Evolutionary conservation across 2,113 vertebrate genomes (phyloP).

Genomic region (Maccullochella peelii): DNA sequence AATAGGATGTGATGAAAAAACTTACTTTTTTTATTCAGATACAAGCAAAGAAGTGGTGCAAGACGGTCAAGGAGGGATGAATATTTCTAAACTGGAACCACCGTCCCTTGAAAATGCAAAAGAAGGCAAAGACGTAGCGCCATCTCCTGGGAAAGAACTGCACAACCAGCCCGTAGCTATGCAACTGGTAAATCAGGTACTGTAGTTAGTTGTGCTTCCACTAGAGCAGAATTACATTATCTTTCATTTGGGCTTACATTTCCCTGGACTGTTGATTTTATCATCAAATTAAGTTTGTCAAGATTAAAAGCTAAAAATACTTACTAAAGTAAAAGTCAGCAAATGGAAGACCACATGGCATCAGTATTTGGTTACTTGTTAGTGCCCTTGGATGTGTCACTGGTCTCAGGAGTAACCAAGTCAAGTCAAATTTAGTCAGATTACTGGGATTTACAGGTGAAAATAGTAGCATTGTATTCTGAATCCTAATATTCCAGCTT

Average conservation of each 20-base stretch:
- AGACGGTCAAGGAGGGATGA: slow-evolving; percentile 34
- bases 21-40: slow-evolving; percentile 37
- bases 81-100: slow-evolving; percentile 64
- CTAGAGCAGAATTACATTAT: background rate
- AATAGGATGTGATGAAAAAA: background rate
- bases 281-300: background rate
- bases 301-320: background rate
- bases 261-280: background rate
- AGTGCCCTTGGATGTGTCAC: background rate
- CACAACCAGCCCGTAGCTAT: slow-evolving; percentile 42
- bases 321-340: background rate
- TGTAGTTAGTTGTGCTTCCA: background rate
- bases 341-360: background rate
- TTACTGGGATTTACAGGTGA: background rate
- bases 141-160: slow-evolving; percentile 69
- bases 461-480: background rate
- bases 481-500: background rate
- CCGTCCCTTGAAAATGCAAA: slow-evolving; percentile 30
- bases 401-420: background rate
- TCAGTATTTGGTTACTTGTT: background rate
- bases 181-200: slow-evolving; percentile 72
- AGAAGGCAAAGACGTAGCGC: slow-evolving; percentile 53
- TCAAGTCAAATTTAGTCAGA: background rate
- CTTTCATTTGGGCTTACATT: background rate
- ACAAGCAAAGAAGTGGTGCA: slow-evolving; percentile 49